Conservation (phyloP, 2,797 vertebrate genomes). For the Enteromius fasciolatus region DNA sequence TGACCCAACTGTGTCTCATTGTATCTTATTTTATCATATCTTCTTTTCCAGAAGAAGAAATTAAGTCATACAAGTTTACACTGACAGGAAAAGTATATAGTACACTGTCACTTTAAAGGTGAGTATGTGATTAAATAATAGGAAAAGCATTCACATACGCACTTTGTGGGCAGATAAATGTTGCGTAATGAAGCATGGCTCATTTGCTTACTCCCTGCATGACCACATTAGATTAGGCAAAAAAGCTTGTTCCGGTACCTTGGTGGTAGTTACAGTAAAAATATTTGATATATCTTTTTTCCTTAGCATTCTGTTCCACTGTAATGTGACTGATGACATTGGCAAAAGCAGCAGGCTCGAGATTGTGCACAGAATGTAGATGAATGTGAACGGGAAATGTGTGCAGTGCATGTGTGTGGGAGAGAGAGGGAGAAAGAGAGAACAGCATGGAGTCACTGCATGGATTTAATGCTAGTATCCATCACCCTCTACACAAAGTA, state of each 20-base stretch:
- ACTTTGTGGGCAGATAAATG: slow-evolving; percentile 14
- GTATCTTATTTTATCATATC: neutral
- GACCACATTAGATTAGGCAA: slow-evolving; percentile 37
- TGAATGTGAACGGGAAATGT: slow-evolving; percentile 48
- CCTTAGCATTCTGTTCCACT: slow-evolving; percentile 31
- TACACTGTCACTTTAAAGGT: neutral
- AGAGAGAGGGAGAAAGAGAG: slow-evolving; percentile 15
- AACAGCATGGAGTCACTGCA: slow-evolving; percentile 14
- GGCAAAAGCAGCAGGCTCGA: slow-evolving; percentile 28
- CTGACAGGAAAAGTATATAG: neutral
- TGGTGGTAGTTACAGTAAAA: slow-evolving; percentile 41
- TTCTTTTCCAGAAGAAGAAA: neutral
- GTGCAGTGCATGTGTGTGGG: neutral
- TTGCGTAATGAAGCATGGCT: slow-evolving; percentile 35
- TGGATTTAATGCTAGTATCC: slow-evolving; percentile 54
- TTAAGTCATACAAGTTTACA: neutral
- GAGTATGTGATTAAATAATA: slow-evolving; percentile 6
- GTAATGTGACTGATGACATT: slow-evolving; percentile 43
- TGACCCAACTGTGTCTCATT: neutral
- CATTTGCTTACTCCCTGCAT: slow-evolving; percentile 9
- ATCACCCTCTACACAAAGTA: slow-evolving; percentile 49
- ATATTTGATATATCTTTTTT: slow-evolving; percentile 27
- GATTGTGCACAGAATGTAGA: slow-evolving; percentile 40
- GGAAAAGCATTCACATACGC: slow-evolving; percentile 12
- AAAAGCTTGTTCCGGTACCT: slow-evolving; percentile 35